phyloP scores from a whole-genome alignment of 2,888 invertebrate genomes.

The Drosophila acutilabella region DNA sequence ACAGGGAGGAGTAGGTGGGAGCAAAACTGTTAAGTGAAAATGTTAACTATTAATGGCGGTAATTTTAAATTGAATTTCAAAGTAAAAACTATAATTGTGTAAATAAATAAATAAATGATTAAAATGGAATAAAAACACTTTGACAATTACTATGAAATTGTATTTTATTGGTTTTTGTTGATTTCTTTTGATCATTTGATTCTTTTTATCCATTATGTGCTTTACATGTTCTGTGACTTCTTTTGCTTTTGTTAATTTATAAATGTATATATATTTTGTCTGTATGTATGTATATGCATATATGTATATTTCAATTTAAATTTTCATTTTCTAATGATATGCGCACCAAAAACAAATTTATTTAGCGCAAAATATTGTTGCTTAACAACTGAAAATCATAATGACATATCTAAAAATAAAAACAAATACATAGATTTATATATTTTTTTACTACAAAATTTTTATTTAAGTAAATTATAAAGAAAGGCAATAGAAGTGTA shows the following conservation, averaged over 20 bases:
- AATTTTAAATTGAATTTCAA: no score
- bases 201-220: constrained; percentile 74
- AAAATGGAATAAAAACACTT: constrained; percentile 8
- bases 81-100: no score
- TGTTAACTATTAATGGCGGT: no score
- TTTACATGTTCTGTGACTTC: constrained; percentile 71
- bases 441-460: constrained; percentile 55
- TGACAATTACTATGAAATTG: constrained; percentile 70
- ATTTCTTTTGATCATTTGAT: constrained; percentile 24
- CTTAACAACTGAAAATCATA: constrained; percentile 36
- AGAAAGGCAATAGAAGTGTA: constrained; percentile 76
- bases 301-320: constrained; percentile 58
- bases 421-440: constrained; percentile 25
- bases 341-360: constrained; percentile 70
- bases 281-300: constrained; percentile 67
- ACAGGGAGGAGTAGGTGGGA: not conserved
- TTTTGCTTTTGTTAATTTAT: constrained; percentile 48
- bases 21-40: not conserved
- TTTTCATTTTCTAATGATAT: constrained; percentile 70
- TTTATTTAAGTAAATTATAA: constrained; percentile 77
- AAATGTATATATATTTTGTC: constrained; percentile 38
- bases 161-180: constrained; percentile 65
- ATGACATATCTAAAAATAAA: constrained; percentile 11
- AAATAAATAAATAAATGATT: no score
- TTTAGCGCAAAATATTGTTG: constrained; percentile 57